phyloP scores from a whole-genome alignment of 1,140 invertebrate genomes.

The Eciton burchellii region DNA sequence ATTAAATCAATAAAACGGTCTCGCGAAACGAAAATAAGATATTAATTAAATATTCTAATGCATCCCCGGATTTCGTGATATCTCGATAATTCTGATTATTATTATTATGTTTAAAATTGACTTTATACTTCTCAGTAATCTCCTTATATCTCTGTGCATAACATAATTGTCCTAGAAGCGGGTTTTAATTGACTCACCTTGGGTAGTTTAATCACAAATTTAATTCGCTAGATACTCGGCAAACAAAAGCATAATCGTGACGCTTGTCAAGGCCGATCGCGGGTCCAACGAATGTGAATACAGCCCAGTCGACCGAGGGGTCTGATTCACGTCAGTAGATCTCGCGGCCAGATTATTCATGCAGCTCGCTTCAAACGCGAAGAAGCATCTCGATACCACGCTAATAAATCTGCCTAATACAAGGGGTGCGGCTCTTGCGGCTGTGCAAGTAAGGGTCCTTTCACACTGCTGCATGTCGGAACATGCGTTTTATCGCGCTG shows the following conservation, averaged over 20 bases:
- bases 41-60: neutral
- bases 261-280: conserved; percentile 60
- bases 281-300: conserved; percentile 45
- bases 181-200: neutral
- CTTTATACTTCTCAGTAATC: too few species aligned
- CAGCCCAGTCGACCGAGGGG: conserved; percentile 15
- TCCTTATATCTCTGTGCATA: too few species aligned
- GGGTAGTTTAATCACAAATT: conserved; percentile 16
- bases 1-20: too few species aligned
- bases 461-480: conserved; percentile 59
- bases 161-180: neutral
- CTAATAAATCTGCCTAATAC: conserved; percentile 78
- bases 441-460: conserved; percentile 63
- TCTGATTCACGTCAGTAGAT: conserved; percentile 75
- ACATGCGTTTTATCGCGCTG: conserved; percentile 55
- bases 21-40: neutral
- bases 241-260: conserved; percentile 55
- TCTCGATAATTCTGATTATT: too few species aligned
- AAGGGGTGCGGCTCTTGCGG: conserved; percentile 65
- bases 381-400: conserved; percentile 74
- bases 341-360: conserved; percentile 71
- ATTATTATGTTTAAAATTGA: too few species aligned
- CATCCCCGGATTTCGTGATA: too few species aligned
- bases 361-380: conserved; percentile 68
- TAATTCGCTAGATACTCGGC: neutral